Conservation (phyloP, 2,113 vertebrate species). For the Nycticorax nycticorax region DNA sequence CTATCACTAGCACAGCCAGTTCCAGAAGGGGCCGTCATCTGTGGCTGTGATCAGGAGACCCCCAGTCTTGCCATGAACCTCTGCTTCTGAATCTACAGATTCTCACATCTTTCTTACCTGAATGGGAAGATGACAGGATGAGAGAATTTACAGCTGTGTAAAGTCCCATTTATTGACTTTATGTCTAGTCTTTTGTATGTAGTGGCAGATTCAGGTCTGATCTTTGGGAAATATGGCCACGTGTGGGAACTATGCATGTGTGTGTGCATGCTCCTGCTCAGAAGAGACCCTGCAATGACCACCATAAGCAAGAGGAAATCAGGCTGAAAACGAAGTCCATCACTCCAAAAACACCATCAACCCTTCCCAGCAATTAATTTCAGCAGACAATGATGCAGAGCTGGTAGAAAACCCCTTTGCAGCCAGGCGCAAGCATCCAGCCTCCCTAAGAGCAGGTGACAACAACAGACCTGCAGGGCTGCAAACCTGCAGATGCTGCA, state of each 20-base stretch:
- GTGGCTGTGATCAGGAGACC: neutral
- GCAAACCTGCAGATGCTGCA: neutral
- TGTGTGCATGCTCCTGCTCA: neutral
- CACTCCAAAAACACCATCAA: neutral
- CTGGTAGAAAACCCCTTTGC: fast-evolving
- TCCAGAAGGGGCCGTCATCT: neutral
- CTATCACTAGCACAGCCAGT: neutral
- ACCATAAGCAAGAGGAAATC: neutral
- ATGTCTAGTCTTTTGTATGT: neutral
- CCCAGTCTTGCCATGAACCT: neutral
- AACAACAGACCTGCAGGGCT: neutral
- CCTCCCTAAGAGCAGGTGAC: neutral
- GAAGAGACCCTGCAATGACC: neutral
- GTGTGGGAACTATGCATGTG: fast-evolving
- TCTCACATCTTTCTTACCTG: neutral
- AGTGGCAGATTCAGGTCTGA: neutral
- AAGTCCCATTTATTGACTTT: constrained; percentile 8
- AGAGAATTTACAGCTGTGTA: neutral
- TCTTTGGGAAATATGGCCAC: neutral
- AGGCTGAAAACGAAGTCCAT: neutral
- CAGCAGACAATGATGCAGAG: neutral
- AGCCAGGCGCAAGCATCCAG: neutral
- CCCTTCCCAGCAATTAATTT: neutral
- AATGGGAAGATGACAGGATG: neutral
- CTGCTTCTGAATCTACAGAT: neutral